Conservation (phyloP, 2,888 invertebrate species). For the Blastobasis adustella region DNA sequence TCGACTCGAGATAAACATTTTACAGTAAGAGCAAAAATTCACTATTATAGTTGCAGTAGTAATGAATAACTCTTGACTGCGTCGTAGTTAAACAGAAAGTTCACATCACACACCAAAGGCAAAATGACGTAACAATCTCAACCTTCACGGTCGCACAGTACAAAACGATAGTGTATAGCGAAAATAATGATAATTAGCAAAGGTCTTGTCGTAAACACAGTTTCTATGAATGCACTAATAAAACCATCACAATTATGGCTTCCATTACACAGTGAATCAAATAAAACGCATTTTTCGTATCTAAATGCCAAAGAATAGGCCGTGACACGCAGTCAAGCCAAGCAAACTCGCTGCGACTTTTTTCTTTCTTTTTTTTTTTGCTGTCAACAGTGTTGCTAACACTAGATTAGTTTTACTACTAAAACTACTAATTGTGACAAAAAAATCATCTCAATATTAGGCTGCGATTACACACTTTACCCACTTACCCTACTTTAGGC, state of each 20-base stretch:
- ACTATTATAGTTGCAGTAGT: conserved; percentile 27
- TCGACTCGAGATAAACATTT: conserved; percentile 36
- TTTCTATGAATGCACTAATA: conserved; percentile 1
- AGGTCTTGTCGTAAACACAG: conserved; percentile 26
- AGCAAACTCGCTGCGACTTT: conserved; percentile 40
- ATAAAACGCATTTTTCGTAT: conserved; percentile 41
- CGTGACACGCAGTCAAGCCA: conserved; percentile 74
- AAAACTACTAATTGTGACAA: no score
- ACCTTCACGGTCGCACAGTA: conserved; percentile 73
- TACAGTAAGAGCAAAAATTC: conserved; percentile 37
- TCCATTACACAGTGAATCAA: no score
- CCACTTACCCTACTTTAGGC: no score
- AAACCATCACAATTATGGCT: no score
- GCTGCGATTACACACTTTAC: no score
- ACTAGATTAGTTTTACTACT: background rate
- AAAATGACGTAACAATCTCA: conserved; percentile 75
- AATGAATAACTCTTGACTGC: conserved; percentile 22
- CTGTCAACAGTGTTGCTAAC: conserved; percentile 21
- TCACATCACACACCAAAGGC: conserved; percentile 61
- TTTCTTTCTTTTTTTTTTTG: conserved; percentile 28
- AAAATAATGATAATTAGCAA: conserved; percentile 31
- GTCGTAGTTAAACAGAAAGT: conserved; percentile 42
- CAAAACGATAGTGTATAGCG: conserved; percentile 41
- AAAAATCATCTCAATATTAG: no score
- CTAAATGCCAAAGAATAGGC: conserved; percentile 56